Conservation (phyloP, 2,113 vertebrate species). For the Cochlearius cochlearius region DNA sequence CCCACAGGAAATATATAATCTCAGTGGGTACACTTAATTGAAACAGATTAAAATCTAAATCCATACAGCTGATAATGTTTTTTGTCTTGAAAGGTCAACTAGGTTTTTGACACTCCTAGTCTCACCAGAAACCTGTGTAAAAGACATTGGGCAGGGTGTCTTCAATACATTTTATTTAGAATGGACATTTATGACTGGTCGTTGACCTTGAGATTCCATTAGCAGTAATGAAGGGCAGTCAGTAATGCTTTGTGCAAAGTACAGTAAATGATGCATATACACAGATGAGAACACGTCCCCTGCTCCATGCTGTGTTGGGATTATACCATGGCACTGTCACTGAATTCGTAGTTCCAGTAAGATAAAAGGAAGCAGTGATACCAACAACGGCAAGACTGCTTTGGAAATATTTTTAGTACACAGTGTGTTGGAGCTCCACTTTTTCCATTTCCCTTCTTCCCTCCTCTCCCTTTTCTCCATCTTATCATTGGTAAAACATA, state of each 20-base stretch:
- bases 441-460: background rate
- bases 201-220: slow-evolving; percentile 79
- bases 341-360: background rate
- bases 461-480: background rate
- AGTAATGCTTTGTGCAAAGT: background rate
- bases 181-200: slow-evolving; percentile 68
- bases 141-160: slow-evolving; percentile 58
- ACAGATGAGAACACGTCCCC: background rate
- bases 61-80: slow-evolving; percentile 54
- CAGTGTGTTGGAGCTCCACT: background rate
- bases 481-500: background rate
- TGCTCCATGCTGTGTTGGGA: background rate
- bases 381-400: background rate
- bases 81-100: slow-evolving; percentile 69
- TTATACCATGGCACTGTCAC: background rate
- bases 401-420: background rate
- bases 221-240: slow-evolving; percentile 71
- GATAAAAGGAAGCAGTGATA: background rate
- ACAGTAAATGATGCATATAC: slow-evolving; percentile 57
- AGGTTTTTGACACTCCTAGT: slow-evolving; percentile 57
- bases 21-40: slow-evolving; percentile 41
- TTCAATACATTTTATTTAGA: slow-evolving; percentile 73
- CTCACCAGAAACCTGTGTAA: slow-evolving; percentile 61
- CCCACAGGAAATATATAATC: slow-evolving; percentile 22
- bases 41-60: slow-evolving; percentile 63